A percentile compares a stretch with the other conserved stretches of the same genome.
Evolutionary conservation across 2,888 invertebrate genomes (phyloP).

Genomic region (Heliconius charithonia): DNA sequence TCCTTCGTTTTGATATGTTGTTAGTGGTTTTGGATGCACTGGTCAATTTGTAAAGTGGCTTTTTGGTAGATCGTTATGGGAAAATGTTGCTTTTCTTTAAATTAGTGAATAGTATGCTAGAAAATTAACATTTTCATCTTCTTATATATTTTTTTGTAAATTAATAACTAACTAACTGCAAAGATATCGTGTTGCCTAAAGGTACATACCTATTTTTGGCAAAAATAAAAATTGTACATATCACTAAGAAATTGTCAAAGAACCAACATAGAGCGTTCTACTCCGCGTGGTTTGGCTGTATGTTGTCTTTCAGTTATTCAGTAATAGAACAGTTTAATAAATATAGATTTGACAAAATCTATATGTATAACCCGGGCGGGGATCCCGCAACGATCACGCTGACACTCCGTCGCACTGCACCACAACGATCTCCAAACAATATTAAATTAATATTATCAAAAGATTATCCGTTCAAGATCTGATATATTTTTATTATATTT

Average conservation of each 20-base stretch:
- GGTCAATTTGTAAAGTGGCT: not conserved
- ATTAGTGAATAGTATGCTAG: not conserved
- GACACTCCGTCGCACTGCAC: not conserved
- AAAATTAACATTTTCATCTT: not conserved
- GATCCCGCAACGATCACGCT: not conserved
- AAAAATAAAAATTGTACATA: not conserved
- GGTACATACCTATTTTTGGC: not conserved
- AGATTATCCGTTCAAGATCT: not conserved
- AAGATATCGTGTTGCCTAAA: not conserved
- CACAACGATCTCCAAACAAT: not conserved
- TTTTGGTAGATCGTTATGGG: not conserved
- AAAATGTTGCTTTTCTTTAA: not conserved
- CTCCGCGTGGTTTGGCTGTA: no score
- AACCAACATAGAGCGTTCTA: no score
- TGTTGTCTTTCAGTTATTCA: no score
- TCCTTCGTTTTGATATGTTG: not conserved
- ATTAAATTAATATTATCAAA: not conserved
- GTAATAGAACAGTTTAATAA: no score
- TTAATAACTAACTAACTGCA: no score
- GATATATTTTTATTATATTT: not conserved
- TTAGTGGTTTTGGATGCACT: not conserved
- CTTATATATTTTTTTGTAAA: no score
- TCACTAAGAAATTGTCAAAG: not conserved
- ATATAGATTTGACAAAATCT: not conserved
- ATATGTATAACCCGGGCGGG: no score